Conservation (phyloP, 2,797 vertebrate genomes). For the Champsocephalus esox region DNA sequence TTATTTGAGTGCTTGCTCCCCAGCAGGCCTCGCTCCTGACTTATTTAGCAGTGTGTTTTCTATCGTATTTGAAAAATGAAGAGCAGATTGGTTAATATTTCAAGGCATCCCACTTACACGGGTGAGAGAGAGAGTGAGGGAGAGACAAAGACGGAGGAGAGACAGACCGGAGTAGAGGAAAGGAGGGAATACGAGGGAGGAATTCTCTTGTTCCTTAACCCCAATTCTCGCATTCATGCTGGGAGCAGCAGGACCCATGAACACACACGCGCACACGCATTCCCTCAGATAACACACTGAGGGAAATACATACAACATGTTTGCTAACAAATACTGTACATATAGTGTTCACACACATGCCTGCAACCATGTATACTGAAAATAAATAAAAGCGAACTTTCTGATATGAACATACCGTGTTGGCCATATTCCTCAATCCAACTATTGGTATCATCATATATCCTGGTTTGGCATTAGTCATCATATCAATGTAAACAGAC, state of each 20-base stretch:
- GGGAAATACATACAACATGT: constrained; percentile 40
- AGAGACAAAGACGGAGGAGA: constrained; percentile 6
- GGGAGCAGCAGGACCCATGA: constrained; percentile 68
- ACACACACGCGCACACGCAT: constrained; percentile 44
- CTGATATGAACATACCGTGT: neutral
- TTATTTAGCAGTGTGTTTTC: constrained; percentile 85
- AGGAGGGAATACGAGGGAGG: constrained; percentile 72
- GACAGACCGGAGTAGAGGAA: constrained; percentile 50
- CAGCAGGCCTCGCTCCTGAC: constrained; percentile 85
- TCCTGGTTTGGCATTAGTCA: too few species aligned
- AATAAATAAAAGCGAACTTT: neutral
- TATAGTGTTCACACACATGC: constrained; percentile 3
- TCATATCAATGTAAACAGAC: neutral
- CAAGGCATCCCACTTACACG: constrained; percentile 72
- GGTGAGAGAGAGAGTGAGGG: constrained; percentile 30
- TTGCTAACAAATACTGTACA: constrained; percentile 22
- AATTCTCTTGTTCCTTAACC: constrained; percentile 84
- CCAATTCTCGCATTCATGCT: constrained; percentile 76
- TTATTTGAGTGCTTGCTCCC: constrained; percentile 69
- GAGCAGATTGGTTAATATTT: constrained; percentile 86
- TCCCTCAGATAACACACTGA: constrained; percentile 27
- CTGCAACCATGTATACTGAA: neutral
- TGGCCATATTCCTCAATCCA: neutral
- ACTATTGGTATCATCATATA: neutral
- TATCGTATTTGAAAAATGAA: constrained; percentile 82